Percentiles rank a stretch among this genome's conserved stretches.
phyloP scores from a whole-genome alignment of 2,888 invertebrate genomes.

The Micoletzkya japonica region DNA sequence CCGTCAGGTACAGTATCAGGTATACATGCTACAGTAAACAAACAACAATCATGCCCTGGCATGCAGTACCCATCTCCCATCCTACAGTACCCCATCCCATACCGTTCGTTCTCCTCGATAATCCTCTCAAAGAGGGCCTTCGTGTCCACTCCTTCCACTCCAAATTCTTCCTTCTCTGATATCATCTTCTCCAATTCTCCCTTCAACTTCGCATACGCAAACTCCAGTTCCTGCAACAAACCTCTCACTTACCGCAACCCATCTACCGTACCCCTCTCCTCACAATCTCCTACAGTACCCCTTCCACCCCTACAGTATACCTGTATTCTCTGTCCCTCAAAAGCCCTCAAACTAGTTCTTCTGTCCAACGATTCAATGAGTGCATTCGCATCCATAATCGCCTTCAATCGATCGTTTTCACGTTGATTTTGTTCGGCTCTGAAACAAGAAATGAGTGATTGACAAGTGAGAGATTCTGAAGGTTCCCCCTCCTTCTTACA shows the following conservation, averaged over 20 bases:
- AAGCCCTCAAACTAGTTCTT: slow-evolving; percentile 42
- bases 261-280: slow-evolving; percentile 40
- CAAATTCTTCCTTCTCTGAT: slow-evolving; percentile 32
- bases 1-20: too few species aligned
- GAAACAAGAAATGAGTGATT: slow-evolving; percentile 8
- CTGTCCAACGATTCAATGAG: slow-evolving; percentile 46
- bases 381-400: slow-evolving; percentile 41
- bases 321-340: slow-evolving; percentile 36
- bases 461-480: neutral
- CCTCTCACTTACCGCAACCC: slow-evolving; percentile 33
- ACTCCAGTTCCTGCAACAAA: slow-evolving; percentile 40
- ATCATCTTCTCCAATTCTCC: slow-evolving; percentile 39
- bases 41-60: too few species aligned
- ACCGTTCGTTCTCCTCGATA: slow-evolving; percentile 50
- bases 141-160: slow-evolving; percentile 33
- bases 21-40: too few species aligned
- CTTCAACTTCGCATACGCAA: slow-evolving; percentile 39
- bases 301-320: slow-evolving; percentile 37
- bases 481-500: too few species aligned
- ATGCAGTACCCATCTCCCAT: neutral
- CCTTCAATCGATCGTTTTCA: slow-evolving; percentile 45
- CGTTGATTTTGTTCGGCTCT: slow-evolving; percentile 42
- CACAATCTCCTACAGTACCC: slow-evolving; percentile 37
- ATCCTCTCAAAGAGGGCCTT: slow-evolving; percentile 41
- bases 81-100: neutral